Evolutionary conservation across 2,888 invertebrate genomes (phyloP), one percentile per base, ranked within the genome.

Genomic region (Nebria brevicollis): DNA sequence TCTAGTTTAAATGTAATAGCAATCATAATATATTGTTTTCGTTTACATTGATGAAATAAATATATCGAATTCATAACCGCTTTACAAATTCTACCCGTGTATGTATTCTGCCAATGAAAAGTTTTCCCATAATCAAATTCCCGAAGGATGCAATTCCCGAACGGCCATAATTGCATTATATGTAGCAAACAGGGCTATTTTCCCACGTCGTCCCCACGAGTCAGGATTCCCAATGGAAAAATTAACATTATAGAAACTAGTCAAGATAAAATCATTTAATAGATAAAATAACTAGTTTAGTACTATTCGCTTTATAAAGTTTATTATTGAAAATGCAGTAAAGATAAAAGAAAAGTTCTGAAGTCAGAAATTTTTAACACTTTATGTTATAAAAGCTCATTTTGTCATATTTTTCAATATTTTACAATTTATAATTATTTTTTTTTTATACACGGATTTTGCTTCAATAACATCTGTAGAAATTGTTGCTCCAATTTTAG

Each of bases 51-150:
- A 54, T 54, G 4, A 54, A 54, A 54, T 6, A 54, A 7, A 13
- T 54, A 54, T 13, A 8, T 54, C 13, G 11, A 54, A 54, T 54
- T 54, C 54, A 54, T 54, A 54, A 54, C 43, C 10, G 43, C 43
- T 10, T 43, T 54, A 54, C 54, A 54, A 54, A 54, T 54, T 54
- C 54, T 8, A 54, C 54, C 11, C 13, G 54, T 54, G 54, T 54
- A 54, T 54, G 54, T 54, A 54, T 54, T 54, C 54, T 54, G 54
- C 54, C 4, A 54, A 54, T 54, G 10, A 43, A 43, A 43, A 43
- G 43, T 54, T 54, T 54, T 54, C 54, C 54, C 54, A 54, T 54
- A 54, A 54, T 54, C 54, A 54, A 54, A 54, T 54, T 54, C 54
- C 54, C 54, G 54, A 54, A 54, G 54, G 54, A 54, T 54, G 54